phyloP scores from a whole-genome alignment of 2,113 vertebrate genomes.

The Leucoraja erinaceus region DNA sequence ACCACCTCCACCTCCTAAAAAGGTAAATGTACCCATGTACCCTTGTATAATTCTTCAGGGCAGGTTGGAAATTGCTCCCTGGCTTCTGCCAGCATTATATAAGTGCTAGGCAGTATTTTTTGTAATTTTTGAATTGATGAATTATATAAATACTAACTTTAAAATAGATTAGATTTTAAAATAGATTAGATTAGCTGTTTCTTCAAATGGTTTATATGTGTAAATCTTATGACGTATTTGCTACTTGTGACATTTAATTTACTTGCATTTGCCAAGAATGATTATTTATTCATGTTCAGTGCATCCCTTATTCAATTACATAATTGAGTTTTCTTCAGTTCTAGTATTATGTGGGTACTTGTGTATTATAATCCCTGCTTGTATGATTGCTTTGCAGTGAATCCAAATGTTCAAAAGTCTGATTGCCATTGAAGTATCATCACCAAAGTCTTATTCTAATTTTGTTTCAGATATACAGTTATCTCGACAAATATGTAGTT shows the following conservation, averaged over 20 bases:
- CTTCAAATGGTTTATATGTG: background rate
- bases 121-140: background rate
- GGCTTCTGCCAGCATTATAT: background rate
- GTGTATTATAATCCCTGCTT: background rate
- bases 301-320: background rate
- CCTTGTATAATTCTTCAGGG: background rate
- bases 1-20: conserved; percentile 91
- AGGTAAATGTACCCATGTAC: conserved; percentile 56
- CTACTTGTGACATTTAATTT: background rate
- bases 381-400: too few species aligned
- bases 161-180: conserved; percentile 13
- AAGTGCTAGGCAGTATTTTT: background rate
- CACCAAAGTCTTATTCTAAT: background rate
- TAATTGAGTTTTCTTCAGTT: background rate
- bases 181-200: background rate
- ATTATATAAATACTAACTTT: background rate
- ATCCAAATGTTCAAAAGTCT: background rate
- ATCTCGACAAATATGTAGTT: conserved; percentile 95
- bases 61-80: background rate
- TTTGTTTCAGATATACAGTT: conserved; percentile 85
- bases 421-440: background rate
- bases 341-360: background rate
- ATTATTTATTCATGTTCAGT: background rate
- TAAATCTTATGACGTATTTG: background rate
- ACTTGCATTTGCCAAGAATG: background rate